phyloP scores from a whole-genome alignment of 1,140 invertebrate genomes.

The Hyles vespertilio region DNA sequence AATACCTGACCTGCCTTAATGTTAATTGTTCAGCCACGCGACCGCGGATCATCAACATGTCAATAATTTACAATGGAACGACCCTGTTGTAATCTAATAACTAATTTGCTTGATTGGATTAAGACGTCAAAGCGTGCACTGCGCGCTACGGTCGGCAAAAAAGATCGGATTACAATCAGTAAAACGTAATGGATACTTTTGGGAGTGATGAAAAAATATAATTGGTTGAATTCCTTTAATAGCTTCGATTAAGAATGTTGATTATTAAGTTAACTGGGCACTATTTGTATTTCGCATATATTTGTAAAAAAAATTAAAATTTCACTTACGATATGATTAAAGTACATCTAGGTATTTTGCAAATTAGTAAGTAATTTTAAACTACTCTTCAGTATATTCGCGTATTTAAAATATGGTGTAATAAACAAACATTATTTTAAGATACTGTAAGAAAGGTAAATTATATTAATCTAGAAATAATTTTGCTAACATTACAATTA shows the following conservation, averaged over 20 bases:
- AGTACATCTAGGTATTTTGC: too few species aligned
- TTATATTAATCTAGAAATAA: not conserved
- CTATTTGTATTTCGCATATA: not conserved
- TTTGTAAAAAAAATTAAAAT: not conserved
- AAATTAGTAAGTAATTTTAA: too few species aligned
- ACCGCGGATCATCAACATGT: constrained; percentile 34
- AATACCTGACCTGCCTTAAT: constrained; percentile 51
- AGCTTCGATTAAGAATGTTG: not conserved
- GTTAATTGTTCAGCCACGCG: constrained; percentile 40
- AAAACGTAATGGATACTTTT: constrained; percentile 27
- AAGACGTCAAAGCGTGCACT: constrained; percentile 59
- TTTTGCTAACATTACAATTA: constrained; percentile 30
- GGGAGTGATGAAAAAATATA: not conserved
- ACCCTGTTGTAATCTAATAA: constrained; percentile 50
- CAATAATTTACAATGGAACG: constrained; percentile 47
- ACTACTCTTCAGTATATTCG: too few species aligned
- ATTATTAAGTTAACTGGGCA: too few species aligned
- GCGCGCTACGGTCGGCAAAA: constrained; percentile 53
- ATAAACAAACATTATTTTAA: not conserved
- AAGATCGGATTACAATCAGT: constrained; percentile 43
- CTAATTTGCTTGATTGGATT: constrained; percentile 67
- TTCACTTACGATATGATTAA: not conserved
- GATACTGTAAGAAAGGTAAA: not conserved
- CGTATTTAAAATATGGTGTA: not conserved
- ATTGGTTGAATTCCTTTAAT: not conserved